Base-by-base conservation (phyloP, 1,140 invertebrate genomes). In the Drosophila micromelanica region DNA sequence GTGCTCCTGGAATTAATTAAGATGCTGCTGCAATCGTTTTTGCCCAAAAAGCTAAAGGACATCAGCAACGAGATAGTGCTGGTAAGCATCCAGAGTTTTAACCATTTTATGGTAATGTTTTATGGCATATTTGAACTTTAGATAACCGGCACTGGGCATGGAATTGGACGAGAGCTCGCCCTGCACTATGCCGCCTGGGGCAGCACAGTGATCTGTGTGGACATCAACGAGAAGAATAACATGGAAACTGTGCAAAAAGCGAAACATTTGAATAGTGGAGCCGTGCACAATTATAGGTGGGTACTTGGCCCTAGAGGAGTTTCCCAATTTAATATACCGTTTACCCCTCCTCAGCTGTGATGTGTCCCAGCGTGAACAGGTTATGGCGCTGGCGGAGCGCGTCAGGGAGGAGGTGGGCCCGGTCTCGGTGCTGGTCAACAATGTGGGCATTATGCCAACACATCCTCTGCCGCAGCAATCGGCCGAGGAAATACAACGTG, bases 131-230 rank as follows among this genome's bases (percentile, higher is more conserved):
- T 35, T 32, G 17, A 42, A 15, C 51, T 69, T 55, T 57, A 99
- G 93, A 95, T 99, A 57, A 98, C 98, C 20, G 98, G 98, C 37
- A 95, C 96, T 13, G 98, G 97, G 4, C 97, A 97, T 93, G 98
- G 98, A 11, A 96, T 99, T 78, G 98, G 98, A 2, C 94, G 95
- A 48, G 94, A 97, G 73, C 92, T 98, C 72, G 96, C 97, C 3
- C 92, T 96, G n/a, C 94, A 96, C 61, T 97, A 98, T 87, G 96
- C 95, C 1, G 93, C 94, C 23, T 93, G 96, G 8, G 97, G 97
- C 1, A 95, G 96, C 20, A 95, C 93, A 1, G 93, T 99, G 2
- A 94, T 99, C 0, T 95, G 97, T 64, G 97, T 97, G 93, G 98
- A 99, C 91, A 95, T 99, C 5, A 97, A 99, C 92, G 93, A 95